A percentile compares a stretch with the other conserved stretches of the same genome.
phyloP scores from a whole-genome alignment of 2,888 invertebrate genomes.

The Platypus cylindrus region DNA sequence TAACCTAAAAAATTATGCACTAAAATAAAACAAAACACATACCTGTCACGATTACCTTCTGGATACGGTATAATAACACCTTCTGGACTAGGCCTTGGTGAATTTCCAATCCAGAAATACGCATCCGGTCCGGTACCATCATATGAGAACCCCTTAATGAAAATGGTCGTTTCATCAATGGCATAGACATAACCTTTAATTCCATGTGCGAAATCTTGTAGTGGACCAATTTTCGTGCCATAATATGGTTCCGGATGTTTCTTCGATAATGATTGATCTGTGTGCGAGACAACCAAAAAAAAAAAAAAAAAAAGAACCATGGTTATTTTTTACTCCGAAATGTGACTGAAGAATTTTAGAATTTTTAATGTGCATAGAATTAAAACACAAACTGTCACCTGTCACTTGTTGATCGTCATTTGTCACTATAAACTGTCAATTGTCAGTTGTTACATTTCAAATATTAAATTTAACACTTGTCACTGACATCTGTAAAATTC shows the following conservation, averaged over 20 bases:
- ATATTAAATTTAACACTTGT: too few species aligned
- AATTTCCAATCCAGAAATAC: constrained; percentile 83
- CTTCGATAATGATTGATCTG: constrained; percentile 8
- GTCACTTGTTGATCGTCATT: too few species aligned
- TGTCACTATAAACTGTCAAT: too few species aligned
- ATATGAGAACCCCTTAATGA: constrained; percentile 76
- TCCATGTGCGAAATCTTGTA: constrained; percentile 64
- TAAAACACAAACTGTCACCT: too few species aligned
- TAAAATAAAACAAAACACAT: constrained; percentile 29
- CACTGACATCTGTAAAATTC: too few species aligned
- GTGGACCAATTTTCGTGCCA: constrained; percentile 61
- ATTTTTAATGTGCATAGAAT: too few species aligned
- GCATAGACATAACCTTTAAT: constrained; percentile 75
- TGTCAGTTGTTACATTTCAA: too few species aligned
- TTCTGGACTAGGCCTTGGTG: constrained; percentile 64
- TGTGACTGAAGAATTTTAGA: too few species aligned
- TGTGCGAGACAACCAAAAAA: too few species aligned
- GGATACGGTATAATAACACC: constrained; percentile 80
- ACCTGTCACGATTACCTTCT: constrained; percentile 71
- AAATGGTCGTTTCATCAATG: constrained; percentile 78
- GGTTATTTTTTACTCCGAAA: too few species aligned
- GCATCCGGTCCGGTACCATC: constrained; percentile 82
- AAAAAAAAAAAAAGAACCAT: too few species aligned
- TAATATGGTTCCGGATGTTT: constrained; percentile 53
- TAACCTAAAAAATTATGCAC: neutral